Evolutionary conservation across 2,797 vertebrate species (phyloP).

Genomic region (Bradypodion pumilum): DNA sequence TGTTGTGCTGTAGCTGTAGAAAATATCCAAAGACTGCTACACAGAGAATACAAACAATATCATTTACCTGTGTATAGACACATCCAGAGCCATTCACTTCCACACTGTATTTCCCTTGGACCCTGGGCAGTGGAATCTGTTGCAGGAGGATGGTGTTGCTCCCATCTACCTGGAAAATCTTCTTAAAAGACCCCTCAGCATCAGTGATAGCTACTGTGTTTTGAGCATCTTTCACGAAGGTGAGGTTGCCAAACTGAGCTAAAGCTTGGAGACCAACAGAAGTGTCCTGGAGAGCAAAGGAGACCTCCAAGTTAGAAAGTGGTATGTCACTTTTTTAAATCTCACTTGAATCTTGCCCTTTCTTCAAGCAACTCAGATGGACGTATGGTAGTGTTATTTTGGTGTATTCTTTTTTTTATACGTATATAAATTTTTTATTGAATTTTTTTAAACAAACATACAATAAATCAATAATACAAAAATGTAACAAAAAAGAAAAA

Average conservation of each 20-base stretch:
- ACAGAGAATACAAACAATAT: neutral
- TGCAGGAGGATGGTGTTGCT: slow-evolving; percentile 4
- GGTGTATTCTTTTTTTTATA: neutral
- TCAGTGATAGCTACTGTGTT: neutral
- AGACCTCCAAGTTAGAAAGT: neutral
- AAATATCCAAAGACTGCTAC: neutral
- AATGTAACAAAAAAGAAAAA: too few relatives aligned
- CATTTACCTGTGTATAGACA: slow-evolving; percentile 17
- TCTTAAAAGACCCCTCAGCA: neutral
- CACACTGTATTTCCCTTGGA: slow-evolving; percentile 3
- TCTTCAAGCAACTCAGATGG: too few relatives aligned
- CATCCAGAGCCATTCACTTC: slow-evolving; percentile 11
- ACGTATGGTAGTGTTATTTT: neutral
- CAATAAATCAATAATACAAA: too few relatives aligned
- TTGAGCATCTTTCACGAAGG: neutral
- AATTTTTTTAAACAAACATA: too few relatives aligned
- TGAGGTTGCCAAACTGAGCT: neutral
- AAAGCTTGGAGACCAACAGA: slow-evolving; percentile 16
- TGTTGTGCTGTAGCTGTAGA: neutral
- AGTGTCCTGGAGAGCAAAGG: slow-evolving; percentile 2
- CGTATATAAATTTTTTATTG: too few relatives aligned
- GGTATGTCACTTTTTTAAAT: neutral
- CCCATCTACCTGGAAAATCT: neutral
- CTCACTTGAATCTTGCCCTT: neutral
- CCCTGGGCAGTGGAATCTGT: neutral